Evolutionary conservation across 1,140 invertebrate genomes (phyloP).

Genomic region (Arctopsyche grandis): DNA sequence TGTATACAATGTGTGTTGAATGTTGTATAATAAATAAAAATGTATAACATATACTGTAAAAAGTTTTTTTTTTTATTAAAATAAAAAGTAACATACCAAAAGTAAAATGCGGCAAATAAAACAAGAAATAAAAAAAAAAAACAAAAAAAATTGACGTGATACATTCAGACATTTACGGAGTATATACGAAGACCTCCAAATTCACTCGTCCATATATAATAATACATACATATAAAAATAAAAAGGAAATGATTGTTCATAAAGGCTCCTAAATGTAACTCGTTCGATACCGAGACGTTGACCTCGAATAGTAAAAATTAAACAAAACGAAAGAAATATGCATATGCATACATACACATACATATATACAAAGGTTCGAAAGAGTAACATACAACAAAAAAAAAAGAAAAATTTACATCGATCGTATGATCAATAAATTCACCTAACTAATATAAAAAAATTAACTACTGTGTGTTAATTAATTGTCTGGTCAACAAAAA

Average conservation of each 20-base stretch:
- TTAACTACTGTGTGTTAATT: slow-evolving; percentile 27
- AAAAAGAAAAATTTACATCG: slow-evolving; percentile 12
- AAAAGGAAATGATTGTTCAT: slow-evolving; percentile 37
- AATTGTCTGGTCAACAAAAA: slow-evolving; percentile 38
- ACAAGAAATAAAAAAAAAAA: slow-evolving; percentile 19
- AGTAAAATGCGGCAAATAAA: slow-evolving; percentile 47
- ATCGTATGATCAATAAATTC: slow-evolving; percentile 17
- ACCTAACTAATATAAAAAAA: slow-evolving; percentile 37
- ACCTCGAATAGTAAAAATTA: background rate
- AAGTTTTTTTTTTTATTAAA: slow-evolving; percentile 46
- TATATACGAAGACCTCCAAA: slow-evolving; percentile 12
- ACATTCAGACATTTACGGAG: slow-evolving; percentile 4
- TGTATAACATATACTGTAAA: slow-evolving; percentile 34
- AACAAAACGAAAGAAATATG: slow-evolving; percentile 15
- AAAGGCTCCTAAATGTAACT: slow-evolving; percentile 22
- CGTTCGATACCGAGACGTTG: too few relatives aligned
- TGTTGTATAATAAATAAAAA: slow-evolving; percentile 36
- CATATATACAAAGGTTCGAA: too few relatives aligned
- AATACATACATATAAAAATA: too few relatives aligned
- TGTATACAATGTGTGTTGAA: slow-evolving; percentile 11
- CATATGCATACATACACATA: too few relatives aligned
- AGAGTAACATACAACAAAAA: too few relatives aligned
- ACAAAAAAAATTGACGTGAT: background rate
- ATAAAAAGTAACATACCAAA: slow-evolving; percentile 50
- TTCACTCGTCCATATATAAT: background rate